Evolutionary conservation across 2,113 vertebrate genomes (phyloP), one percentile per base, ranked within the genome.

Genomic region (Tetraodon nigroviridis): DNA sequence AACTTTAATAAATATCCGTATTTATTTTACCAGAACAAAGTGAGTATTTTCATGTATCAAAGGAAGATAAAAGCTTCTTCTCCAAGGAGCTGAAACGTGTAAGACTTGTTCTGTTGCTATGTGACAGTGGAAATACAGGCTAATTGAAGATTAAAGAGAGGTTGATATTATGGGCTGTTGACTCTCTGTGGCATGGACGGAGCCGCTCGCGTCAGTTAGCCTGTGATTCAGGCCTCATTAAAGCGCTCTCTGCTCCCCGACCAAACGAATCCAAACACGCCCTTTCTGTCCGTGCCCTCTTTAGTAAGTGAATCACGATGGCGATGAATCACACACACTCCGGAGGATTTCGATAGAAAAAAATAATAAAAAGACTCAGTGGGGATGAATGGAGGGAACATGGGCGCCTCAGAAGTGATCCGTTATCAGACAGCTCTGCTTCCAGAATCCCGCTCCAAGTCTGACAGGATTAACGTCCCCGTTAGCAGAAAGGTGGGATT

Each of bases 11-110:
- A 87, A 55, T 12, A 37, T 12, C 81, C 82, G 74, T 89, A 82
- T 89, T 89, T 89, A 87, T 89, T 89, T 87, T 88, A 77, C 82
- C 82, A 79, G 78, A 88, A 81, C 76, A 83, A 86, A 83, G 85
- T 78, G 58, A 53, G 74, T 86, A 81, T 87, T 89, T 86, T 89
- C 86, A 85, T 87, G 84, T 89, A 84, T 76, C 71, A 63, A 67
- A 73, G 61, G 15, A 67, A 57, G 29, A 64, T 16, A 72, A 58
- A 69, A 44, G 84, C 86, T 88, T 87, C 84, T 88, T 76, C 84
- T 79, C 78, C 75, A 66, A 64, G 78, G 79, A 87, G 85, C 84
- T 84, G 74, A 76, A 46, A 61, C 69, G 76, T 85, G 81, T 82
- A 64, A 69, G 77, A 83, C 73, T 75, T 81, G 84, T 86, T 88